These are phyloP conservation scores for Sebastes melanostomus DNA, from an alignment of 2,797 vertebrate species.

Conservation along the genomic window DNA sequence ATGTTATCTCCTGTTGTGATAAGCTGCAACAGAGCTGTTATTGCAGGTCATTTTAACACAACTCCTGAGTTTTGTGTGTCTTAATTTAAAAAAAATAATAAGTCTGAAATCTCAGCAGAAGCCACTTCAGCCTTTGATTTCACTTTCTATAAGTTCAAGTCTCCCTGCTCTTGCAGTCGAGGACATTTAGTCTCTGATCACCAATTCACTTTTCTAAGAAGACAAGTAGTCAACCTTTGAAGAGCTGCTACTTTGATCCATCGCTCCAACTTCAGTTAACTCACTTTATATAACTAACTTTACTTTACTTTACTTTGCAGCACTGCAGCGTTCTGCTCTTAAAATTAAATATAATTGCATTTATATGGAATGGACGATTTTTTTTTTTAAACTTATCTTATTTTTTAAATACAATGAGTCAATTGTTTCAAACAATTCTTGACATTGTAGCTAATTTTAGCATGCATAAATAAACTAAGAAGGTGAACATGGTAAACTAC, in stretches of 20 bases:
- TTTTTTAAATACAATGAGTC: neutral
- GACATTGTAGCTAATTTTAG: neutral
- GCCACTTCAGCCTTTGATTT: slow-evolving; percentile 31
- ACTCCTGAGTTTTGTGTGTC: neutral
- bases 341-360: neutral
- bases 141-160: neutral
- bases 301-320: neutral
- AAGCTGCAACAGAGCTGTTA: neutral
- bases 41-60: neutral
- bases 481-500: neutral
- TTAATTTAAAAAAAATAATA: slow-evolving; percentile 6
- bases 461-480: neutral
- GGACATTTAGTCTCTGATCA: slow-evolving; percentile 45
- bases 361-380: neutral
- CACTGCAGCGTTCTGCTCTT: neutral
- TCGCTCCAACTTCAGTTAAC: neutral
- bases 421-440: neutral
- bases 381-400: neutral
- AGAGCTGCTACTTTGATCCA: slow-evolving; percentile 34
- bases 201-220: slow-evolving; percentile 8
- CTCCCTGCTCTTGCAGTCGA: neutral
- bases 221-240: slow-evolving; percentile 35
- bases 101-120: neutral
- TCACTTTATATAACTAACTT: slow-evolving; percentile 15
- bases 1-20: slow-evolving; percentile 2